Evolutionary conservation across 2,797 vertebrate species (phyloP), one percentile per base, ranked within the genome.

Genomic region (Gymnothorax javanicus): DNA sequence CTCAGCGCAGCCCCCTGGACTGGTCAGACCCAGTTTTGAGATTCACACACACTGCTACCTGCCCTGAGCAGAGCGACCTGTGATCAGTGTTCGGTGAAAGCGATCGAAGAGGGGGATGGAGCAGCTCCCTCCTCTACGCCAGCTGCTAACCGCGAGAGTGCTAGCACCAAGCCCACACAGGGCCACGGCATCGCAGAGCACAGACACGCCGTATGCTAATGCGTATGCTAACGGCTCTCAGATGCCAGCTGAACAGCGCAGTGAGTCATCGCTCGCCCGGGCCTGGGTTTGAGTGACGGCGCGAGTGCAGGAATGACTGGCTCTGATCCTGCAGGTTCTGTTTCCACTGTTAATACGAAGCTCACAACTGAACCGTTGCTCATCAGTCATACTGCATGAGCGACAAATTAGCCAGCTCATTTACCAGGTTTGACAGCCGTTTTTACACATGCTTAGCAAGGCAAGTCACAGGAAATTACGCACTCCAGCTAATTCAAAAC

Each of bases 11-110:
- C 85, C 84, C 62, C 84, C 75, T 84, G 62, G 88, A 89, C 84
- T 88, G 90, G 90, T 90, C 84, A 86, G 79, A 85, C 88, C 84
- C 82, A 43, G 83, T 67, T 85, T 85, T 83, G 77, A 33, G 64
- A 86, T 86, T 77, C 77, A 84, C 60, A 57, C 27, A 12, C n/a
- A 33, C 58, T 23, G 12, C 71, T 4, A 23, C 71, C 69, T 1
- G 0, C 17, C 33, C 75, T 27, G 60, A 59, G 7, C 54, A 43
- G 13, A 86, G 57, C 57, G 12, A 11, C 7, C 33, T 54, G 69
- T 85, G 15, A 58, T 75, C 71, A 86, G 85, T 43, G 69, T 58
- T 2, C 7, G 56, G 33, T 59, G 58, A n/a, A 6, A 33, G 27
- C 0, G 17, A 20, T 0, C 9, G 20, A 2, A 50, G 27, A 75